Base-by-base conservation (phyloP, 2,113 vertebrate genomes). In the Oenanthe melanoleuca region DNA sequence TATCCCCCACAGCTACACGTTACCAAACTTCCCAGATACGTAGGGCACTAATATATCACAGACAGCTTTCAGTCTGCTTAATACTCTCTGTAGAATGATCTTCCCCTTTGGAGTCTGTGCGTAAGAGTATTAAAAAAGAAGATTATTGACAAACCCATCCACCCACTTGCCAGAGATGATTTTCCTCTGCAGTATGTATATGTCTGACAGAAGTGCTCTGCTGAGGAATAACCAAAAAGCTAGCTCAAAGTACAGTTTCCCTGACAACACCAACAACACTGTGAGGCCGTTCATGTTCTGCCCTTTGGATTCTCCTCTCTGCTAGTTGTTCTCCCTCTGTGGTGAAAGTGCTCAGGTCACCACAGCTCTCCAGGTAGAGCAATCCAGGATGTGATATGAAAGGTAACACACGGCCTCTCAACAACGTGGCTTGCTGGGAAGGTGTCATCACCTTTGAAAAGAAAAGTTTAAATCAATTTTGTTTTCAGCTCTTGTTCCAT, bases 261-360 rank as follows among this genome's bases (percentile, higher is more conserved):
- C 97, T 97, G 61, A 98, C 94, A 78, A 98, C 96, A 2, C 98
- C 98, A 4, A 97, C 98, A 73, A 98, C 96, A 93, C 98, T 98
- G 84, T 98, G 98, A 11, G 98, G 98, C 13, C 97, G 50, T 61
- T 98, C 97, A 1, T 89, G 93, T 29, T 97, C 93, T 2, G 53
- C 63, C 71, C 49, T 88, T 61, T 37, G 97, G 49, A 75, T 90
- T 50, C 75, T 95, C 33, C 79, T 88, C 56, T 93, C 85, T 1
- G 6, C 50, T 9, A 29, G 24, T 2, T 96, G 86, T 5, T 93
- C 71, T 60, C 97, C 96, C 2, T 59, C 83, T 5, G 89, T 89
- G 34, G 97, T 97, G 38, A 98, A 99, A 73, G 98, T 98, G 95
- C 98, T 98, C 50, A 98, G 94, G 86, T 99, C 98, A 6, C 98